Evolutionary conservation across 2,113 vertebrate genomes (phyloP), one percentile per base, ranked within the genome.

Genomic region (Anas platyrhynchos): DNA sequence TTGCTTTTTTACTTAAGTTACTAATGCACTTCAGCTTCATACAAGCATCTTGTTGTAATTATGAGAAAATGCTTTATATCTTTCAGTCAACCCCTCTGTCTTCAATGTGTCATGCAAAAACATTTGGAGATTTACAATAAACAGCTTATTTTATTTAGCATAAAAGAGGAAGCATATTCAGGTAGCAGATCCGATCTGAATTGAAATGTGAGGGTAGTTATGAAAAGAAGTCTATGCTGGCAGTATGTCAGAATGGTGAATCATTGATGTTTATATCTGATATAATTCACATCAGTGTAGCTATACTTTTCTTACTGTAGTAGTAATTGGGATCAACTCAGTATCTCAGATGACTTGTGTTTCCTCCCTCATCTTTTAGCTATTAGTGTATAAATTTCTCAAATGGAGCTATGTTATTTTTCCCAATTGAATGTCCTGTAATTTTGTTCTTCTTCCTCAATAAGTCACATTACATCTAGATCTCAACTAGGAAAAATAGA

Each of bases 221-320:
- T 82, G 54, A 59, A 84, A 76, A 54, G 54, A 68, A 85, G 21
- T 43, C 58, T 67, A 1, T 59, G 78, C 44, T 13, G 3, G 66
- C 74, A 86, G 18, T 72, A 58, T 65, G 52, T 91, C 75, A 69
- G 66, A 43, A n/a, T 75, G 66, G 66, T 91, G 84, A 94, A 87
- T 92, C 87, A 43, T 7, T 89, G 82, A 54, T 79, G 80, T 76
- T 93, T 90, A 90, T 68, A 79, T 34, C 44, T 43, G 72, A 44
- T 62, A 66, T 62, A 43, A 61, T 85, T 89, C 84, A 82, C 29
- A 91, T 89, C 61, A 43, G 13, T 65, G 72, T 54, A 68, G 52
- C 69, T 92, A 65, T 84, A 85, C 87, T 89, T 89, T 95, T 67
- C 61, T 75, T 89, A 25, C 66, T 89, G 5, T 78, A 15, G 17